Evolutionary conservation across 2,888 invertebrate genomes (phyloP).

Genomic region (Sycophila texana): DNA sequence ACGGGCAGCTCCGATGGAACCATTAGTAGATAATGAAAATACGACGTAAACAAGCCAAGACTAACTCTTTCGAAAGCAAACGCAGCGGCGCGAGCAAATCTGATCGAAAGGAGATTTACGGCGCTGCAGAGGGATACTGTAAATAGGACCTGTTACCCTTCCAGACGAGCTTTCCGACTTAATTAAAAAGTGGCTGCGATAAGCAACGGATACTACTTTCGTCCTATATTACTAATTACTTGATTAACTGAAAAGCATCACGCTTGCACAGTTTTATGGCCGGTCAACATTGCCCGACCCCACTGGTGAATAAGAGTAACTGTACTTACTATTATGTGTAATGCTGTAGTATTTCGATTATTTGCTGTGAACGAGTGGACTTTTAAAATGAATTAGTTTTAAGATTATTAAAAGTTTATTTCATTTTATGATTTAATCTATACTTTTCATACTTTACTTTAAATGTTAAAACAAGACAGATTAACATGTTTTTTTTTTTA

Average conservation of each 20-base stretch:
- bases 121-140: not conserved
- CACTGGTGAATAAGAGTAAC: not conserved
- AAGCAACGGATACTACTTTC: conserved; percentile 10
- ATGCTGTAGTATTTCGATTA: no score
- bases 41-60: not conserved
- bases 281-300: not conserved
- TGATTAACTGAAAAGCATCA: conserved; percentile 38
- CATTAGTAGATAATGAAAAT: conserved; percentile 1
- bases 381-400: no score
- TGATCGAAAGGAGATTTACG: conserved; percentile 28
- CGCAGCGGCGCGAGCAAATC: conserved; percentile 1
- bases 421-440: no score
- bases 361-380: no score
- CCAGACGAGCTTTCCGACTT: conserved; percentile 26
- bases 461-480: no score
- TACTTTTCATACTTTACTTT: no score
- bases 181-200: conserved; percentile 36
- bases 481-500: no score
- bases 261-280: conserved; percentile 26
- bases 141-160: not conserved
- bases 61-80: not conserved
- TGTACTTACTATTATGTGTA: not conserved
- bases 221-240: conserved; percentile 31
- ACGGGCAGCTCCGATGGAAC: not conserved
- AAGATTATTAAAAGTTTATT: no score